phyloP scores from a whole-genome alignment of 2,797 vertebrate species.

The Champsocephalus esox region DNA sequence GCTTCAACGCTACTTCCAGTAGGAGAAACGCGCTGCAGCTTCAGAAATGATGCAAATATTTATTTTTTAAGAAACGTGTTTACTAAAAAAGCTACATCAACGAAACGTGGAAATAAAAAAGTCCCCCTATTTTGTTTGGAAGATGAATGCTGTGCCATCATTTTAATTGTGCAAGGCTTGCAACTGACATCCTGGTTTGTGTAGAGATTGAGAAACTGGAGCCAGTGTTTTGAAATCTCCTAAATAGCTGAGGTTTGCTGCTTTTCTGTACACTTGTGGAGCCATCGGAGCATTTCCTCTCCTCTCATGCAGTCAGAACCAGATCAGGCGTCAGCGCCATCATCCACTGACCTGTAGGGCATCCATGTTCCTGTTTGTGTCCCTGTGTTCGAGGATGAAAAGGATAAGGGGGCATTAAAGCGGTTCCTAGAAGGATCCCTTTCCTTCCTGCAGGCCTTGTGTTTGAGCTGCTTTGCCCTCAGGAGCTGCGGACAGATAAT shows the following conservation, averaged over 20 bases:
- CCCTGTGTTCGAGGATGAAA: conserved; percentile 46
- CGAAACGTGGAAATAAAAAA: too few relatives aligned
- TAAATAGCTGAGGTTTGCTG: conserved; percentile 9
- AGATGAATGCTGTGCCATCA: not conserved
- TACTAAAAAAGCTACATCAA: too few relatives aligned
- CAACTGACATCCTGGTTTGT: not conserved
- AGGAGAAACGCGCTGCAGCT: too few relatives aligned
- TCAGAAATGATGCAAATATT: too few relatives aligned
- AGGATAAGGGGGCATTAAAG: conserved; percentile 61
- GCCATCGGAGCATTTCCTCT: conserved; percentile 34
- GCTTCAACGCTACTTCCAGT: too few relatives aligned
- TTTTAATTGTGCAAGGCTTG: not conserved
- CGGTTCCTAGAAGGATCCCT: conserved; percentile 50
- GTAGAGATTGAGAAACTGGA: conserved; percentile 14
- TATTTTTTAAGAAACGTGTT: too few relatives aligned
- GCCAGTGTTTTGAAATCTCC: not conserved
- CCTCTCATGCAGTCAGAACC: conserved; percentile 27
- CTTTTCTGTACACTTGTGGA: conserved; percentile 20
- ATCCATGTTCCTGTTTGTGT: conserved; percentile 64
- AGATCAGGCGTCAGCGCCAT: conserved; percentile 38
- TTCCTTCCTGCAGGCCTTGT: conserved; percentile 26
- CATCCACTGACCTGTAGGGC: conserved; percentile 35
- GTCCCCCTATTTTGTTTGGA: too few relatives aligned
- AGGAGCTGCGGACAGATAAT: conserved; percentile 58
- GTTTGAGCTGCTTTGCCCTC: conserved; percentile 55